Evolutionary conservation across 2,888 invertebrate genomes (phyloP).

Genomic region (Erynnis tages): DNA sequence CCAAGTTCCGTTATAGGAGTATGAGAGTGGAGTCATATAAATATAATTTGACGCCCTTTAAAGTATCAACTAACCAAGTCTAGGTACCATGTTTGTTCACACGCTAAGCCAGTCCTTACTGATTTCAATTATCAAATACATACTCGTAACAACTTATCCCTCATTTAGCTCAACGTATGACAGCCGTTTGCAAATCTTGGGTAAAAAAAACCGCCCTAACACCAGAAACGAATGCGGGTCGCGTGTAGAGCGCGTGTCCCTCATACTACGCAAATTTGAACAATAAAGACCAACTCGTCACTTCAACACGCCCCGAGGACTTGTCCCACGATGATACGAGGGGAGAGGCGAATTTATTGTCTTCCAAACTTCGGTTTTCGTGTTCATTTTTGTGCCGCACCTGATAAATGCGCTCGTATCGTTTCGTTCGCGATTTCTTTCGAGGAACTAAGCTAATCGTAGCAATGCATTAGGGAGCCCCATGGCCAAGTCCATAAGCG

Average conservation of each 20-base stretch:
- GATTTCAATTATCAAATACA: not conserved
- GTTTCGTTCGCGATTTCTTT: no score
- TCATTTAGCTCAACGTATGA: conserved; percentile 1
- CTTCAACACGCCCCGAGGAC: conserved; percentile 37
- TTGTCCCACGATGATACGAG: not conserved
- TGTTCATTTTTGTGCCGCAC: not conserved
- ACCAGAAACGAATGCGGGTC: conserved; percentile 62
- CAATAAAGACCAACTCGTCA: conserved; percentile 27
- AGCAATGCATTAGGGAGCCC: no score
- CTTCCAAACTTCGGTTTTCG: no score
- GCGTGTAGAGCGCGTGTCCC: conserved; percentile 75
- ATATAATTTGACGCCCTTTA: no score
- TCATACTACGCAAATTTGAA: conserved; percentile 69
- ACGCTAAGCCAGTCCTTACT: not conserved
- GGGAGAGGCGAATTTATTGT: not conserved
- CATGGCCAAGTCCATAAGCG: no score
- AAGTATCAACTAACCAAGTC: no score
- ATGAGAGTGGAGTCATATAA: no score
- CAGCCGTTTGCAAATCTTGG: conserved; percentile 56
- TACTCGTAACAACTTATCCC: not conserved
- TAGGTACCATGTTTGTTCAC: not conserved
- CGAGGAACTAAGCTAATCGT: no score
- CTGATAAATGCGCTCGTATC: no score
- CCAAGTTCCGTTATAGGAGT: no score
- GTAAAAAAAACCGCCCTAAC: conserved; percentile 45